Percentiles rank a stretch among this genome's conserved stretches.
These are phyloP conservation scores for Morpho deidamia DNA, from an alignment of 2,888 invertebrate species.

Conservation along the genomic window DNA sequence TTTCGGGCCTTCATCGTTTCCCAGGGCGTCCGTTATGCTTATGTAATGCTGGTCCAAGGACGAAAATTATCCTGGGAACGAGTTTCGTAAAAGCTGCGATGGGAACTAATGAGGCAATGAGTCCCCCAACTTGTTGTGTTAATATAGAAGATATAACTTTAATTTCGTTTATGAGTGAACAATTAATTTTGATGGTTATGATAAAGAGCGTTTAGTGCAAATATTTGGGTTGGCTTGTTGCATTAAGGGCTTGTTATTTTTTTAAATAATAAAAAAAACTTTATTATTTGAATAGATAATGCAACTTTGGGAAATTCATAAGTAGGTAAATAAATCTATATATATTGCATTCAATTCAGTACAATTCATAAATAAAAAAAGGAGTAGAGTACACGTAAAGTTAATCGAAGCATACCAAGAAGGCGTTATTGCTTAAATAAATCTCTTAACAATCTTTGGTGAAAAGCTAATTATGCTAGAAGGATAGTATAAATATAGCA, in stretches of 20 bases:
- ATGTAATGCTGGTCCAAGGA: conserved; percentile 64
- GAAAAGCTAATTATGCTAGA: too few species aligned
- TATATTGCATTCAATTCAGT: too few species aligned
- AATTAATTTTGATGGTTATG: conserved; percentile 61
- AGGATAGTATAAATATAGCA: too few species aligned
- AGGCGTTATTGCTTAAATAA: too few species aligned
- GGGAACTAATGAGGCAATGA: conserved; percentile 70
- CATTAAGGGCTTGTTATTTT: background rate
- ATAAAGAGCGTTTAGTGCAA: conserved; percentile 31
- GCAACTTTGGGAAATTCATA: too few species aligned
- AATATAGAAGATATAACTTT: conserved; percentile 66
- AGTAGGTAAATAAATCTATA: too few species aligned
- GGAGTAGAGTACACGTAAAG: too few species aligned
- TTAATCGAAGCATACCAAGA: too few species aligned
- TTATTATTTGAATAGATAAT: background rate
- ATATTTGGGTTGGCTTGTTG: conserved; percentile 23
- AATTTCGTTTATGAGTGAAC: conserved; percentile 55
- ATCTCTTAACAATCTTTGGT: too few species aligned
- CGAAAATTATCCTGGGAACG: conserved; percentile 71
- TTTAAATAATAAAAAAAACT: background rate
- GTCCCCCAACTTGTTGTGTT: conserved; percentile 60
- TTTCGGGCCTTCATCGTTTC: conserved; percentile 51
- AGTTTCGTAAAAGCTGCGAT: conserved; percentile 68
- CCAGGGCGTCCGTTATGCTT: conserved; percentile 56
- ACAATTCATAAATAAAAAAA: too few species aligned